Percentiles rank a stretch among this genome's conserved stretches.
Evolutionary conservation across 2,797 vertebrate species (phyloP).

Genomic region (Poeciliopsis turneri): DNA sequence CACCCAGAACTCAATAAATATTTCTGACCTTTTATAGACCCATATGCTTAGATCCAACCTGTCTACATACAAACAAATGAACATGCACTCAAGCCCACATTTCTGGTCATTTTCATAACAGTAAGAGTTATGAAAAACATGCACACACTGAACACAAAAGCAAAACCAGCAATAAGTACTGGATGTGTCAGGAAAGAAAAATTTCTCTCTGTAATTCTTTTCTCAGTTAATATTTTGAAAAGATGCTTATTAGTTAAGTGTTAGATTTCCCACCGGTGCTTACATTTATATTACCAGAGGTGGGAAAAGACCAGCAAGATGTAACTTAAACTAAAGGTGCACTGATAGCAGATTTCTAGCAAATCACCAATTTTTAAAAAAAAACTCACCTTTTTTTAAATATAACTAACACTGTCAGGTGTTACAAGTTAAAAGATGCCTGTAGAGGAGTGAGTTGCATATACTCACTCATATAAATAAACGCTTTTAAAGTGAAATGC

Average conservation of each 20-base stretch:
- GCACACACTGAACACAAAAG: slow-evolving; percentile 2
- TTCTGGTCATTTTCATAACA: slow-evolving; percentile 7
- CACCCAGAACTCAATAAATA: not conserved
- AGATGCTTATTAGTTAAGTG: slow-evolving; percentile 14
- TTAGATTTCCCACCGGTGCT: slow-evolving; percentile 1
- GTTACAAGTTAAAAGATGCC: not conserved
- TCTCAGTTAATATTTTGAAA: slow-evolving; percentile 9
- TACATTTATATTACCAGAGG: not conserved
- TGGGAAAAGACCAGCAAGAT: not conserved
- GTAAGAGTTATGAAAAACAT: not conserved
- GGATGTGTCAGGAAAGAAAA: slow-evolving; percentile 7
- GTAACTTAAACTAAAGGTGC: not conserved
- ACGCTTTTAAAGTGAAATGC: too few relatives aligned
- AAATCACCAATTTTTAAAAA: not conserved
- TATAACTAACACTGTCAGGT: not conserved
- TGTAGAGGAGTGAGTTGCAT: too few relatives aligned
- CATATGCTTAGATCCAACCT: not conserved
- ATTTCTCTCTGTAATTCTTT: slow-evolving; percentile 2
- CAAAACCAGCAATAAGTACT: not conserved
- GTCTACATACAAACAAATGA: not conserved
- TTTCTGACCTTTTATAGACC: not conserved
- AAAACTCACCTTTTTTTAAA: too few relatives aligned
- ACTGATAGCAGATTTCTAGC: not conserved
- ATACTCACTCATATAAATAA: too few relatives aligned
- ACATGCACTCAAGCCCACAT: not conserved